Percentiles rank a stretch among this genome's conserved stretches.
Conservation (phyloP, 2,797 vertebrate species). For the Eulemur coronatus region DNA sequence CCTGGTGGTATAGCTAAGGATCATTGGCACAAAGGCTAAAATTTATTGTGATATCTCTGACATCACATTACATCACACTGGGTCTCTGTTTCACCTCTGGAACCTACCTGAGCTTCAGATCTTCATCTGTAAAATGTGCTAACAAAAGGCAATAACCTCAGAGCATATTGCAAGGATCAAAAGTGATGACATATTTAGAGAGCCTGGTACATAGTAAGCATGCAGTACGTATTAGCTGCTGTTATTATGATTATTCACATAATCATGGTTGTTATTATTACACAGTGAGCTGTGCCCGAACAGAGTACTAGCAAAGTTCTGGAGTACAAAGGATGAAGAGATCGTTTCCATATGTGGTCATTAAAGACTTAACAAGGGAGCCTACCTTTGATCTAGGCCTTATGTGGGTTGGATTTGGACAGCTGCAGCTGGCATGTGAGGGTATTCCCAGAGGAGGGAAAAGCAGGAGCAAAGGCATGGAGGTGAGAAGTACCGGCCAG, state of each 20-base stretch:
- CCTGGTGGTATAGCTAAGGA: background rate
- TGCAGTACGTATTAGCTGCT: background rate
- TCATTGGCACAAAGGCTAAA: background rate
- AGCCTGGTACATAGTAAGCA: background rate
- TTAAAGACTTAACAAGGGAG: background rate
- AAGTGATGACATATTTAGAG: background rate
- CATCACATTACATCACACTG: background rate
- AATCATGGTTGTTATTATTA: background rate
- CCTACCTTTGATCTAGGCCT: background rate
- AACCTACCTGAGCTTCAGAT: background rate
- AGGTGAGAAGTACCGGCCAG: background rate
- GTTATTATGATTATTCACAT: background rate
- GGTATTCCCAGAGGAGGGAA: background rate
- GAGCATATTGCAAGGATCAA: background rate
- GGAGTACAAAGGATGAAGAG: background rate
- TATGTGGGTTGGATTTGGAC: background rate
- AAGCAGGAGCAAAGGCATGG: background rate
- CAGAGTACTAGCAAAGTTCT: slow-evolving; percentile 3
- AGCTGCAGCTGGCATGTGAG: background rate
- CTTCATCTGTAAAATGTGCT: background rate
- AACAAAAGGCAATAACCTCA: background rate
- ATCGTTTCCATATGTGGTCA: background rate
- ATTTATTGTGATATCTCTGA: background rate
- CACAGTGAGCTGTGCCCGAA: background rate
- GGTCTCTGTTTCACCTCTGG: background rate